phyloP scores from a whole-genome alignment of 2,888 invertebrate species.

The Alsophila aescularia region DNA sequence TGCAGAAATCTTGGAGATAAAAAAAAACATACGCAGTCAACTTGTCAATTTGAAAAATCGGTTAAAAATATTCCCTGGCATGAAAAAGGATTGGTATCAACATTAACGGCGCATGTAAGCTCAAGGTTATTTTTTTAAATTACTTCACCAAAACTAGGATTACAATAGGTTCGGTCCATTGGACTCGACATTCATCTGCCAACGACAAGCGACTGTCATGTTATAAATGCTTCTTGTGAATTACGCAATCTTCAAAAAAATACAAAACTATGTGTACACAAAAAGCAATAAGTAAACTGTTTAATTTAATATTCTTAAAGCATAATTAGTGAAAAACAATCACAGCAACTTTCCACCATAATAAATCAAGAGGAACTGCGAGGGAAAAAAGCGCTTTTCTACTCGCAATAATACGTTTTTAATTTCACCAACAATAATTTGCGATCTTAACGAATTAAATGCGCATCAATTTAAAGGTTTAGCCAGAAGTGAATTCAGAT shows the following conservation, averaged over 20 bases:
- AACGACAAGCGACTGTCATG: too few species aligned
- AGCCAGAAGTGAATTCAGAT: constrained; percentile 41
- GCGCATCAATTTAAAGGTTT: constrained; percentile 65
- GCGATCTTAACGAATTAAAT: constrained; percentile 59
- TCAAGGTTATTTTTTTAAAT: too few species aligned
- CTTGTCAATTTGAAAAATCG: too few species aligned
- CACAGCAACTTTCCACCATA: constrained; percentile 3
- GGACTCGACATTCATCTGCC: too few species aligned
- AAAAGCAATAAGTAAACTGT: constrained; percentile 12
- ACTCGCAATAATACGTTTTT: constrained; percentile 59
- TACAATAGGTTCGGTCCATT: too few species aligned
- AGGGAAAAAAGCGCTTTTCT: constrained; percentile 22
- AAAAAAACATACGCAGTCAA: too few species aligned
- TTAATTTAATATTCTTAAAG: constrained; percentile 6
- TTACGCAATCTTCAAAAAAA: not conserved
- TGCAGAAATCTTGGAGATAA: too few species aligned
- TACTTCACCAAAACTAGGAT: too few species aligned
- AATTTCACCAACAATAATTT: constrained; percentile 63
- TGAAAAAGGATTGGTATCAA: too few species aligned
- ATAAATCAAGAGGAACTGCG: constrained; percentile 14
- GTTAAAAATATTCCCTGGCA: too few species aligned
- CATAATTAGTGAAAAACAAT: constrained; percentile 16
- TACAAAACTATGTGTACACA: not conserved
- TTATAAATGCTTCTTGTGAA: not conserved
- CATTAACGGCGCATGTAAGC: too few species aligned